Evolutionary conservation across 2,797 vertebrate genomes (phyloP), one percentile per base, ranked within the genome.

Genomic region (Cirrhinus molitorella): DNA sequence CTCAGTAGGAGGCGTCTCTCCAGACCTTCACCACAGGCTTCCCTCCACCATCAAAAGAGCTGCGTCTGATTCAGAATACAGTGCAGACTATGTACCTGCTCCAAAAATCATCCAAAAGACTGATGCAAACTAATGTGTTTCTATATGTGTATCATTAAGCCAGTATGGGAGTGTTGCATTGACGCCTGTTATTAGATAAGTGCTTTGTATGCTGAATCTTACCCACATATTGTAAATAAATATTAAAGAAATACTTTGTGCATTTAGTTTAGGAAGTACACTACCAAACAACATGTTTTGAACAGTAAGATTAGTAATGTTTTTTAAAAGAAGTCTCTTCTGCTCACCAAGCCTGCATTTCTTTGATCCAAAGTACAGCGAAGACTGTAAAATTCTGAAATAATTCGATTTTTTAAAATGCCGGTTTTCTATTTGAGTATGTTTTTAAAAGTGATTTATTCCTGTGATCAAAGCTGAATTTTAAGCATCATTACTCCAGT

Each of bases 11-110:
- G 89, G 65, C 6, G 87, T 81, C 86, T 91, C 85, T 80, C 88
- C 66, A 89, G 90, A 53, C 85, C 90, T 28, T 11, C 83, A 1
- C 86, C 90, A 14, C 0, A 51, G 12, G 0, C 28, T 6, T 72
- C 81, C 74, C 76, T 59, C 82, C 83, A 89, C 94, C 28, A 89
- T 96, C 9, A 96, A 89, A 89, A 94, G 92, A 88, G 94, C 90
- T 47, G 66, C 81, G 1, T 76, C 80, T 59, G 90, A 91, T 51
- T 92, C 91, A 0, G 88, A 92, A 0, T 89, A 92, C 78, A 84
- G 91, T 19, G 89, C 70, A 67, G 70, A 87, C 75, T 98, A 97
- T 49, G 92, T 93, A 0, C 85, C 94, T 34, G 84, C 67, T 55
- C 13, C n/a, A 83, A 37, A 89, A 94, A 90, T 87, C 92, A 86